phyloP scores from a whole-genome alignment of 1,140 invertebrate species.

The Macrocentrus cingulum region DNA sequence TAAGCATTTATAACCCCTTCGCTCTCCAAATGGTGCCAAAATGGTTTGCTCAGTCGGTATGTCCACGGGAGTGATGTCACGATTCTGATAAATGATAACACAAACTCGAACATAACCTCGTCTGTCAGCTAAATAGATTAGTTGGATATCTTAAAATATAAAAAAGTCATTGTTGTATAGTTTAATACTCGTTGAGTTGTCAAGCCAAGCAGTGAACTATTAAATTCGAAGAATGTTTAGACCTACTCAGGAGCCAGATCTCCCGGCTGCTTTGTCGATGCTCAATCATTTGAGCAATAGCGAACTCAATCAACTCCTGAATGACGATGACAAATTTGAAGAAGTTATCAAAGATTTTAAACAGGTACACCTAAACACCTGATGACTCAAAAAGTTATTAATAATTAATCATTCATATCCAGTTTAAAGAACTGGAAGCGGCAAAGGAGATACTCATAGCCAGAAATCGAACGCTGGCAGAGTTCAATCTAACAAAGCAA shows the following conservation, averaged over 20 bases:
- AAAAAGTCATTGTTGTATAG: too few species aligned
- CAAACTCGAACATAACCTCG: too few species aligned
- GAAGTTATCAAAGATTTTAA: slow-evolving; percentile 74
- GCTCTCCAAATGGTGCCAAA: too few species aligned
- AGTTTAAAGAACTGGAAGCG: slow-evolving; percentile 77
- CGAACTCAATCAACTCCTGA: slow-evolving; percentile 80
- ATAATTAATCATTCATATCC: slow-evolving; percentile 29
- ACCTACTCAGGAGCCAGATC: slow-evolving; percentile 13
- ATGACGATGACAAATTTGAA: slow-evolving; percentile 82
- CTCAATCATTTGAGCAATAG: slow-evolving; percentile 61
- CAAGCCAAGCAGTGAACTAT: not conserved
- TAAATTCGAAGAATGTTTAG: slow-evolving; percentile 4
- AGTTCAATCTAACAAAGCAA: slow-evolving; percentile 82
- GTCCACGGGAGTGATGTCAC: too few species aligned
- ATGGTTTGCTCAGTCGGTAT: too few species aligned
- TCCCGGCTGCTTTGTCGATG: slow-evolving; percentile 8
- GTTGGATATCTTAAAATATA: too few species aligned
- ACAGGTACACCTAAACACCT: slow-evolving; percentile 64
- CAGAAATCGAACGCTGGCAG: slow-evolving; percentile 82
- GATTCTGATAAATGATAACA: too few species aligned
- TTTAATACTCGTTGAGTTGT: too few species aligned
- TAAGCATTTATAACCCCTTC: too few species aligned
- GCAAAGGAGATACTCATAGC: slow-evolving; percentile 85
- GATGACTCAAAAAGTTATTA: not conserved
- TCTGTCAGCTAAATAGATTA: too few species aligned